Percentiles rank a stretch among this genome's conserved stretches.
These are phyloP conservation scores for Toxotes jaculatrix DNA, from an alignment of 2,113 vertebrate genomes.

Conservation along the genomic window DNA sequence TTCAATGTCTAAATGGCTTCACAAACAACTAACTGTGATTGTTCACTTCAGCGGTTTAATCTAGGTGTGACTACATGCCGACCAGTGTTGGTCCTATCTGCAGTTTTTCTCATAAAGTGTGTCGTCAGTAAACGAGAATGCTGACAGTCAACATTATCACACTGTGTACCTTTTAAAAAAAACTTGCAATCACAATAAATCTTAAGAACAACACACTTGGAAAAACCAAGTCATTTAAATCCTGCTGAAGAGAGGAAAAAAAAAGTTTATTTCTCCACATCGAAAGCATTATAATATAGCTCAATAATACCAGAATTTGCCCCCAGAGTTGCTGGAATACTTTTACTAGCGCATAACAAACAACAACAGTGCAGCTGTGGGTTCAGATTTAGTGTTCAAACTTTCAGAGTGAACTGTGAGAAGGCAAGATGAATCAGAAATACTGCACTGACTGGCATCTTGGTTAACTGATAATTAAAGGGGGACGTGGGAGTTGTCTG, in stretches of 20 bases:
- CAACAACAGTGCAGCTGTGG: neutral
- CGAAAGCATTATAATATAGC: neutral
- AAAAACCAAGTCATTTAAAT: conserved; percentile 17
- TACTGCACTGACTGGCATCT: neutral
- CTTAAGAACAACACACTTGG: conserved; percentile 11
- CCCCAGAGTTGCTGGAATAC: conserved; percentile 18
- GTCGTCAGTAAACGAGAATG: conserved; percentile 21
- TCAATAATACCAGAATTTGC: neutral
- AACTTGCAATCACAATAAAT: conserved; percentile 10
- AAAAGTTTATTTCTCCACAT: neutral
- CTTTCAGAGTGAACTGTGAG: conserved; percentile 17
- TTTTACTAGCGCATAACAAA: neutral
- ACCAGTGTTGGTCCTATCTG: neutral
- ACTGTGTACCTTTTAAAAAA: conserved; percentile 50
- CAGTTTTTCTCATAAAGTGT: neutral
- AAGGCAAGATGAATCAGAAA: conserved; percentile 14
- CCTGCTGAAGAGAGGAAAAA: neutral
- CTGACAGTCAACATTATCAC: conserved; percentile 22
- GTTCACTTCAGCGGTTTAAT: neutral
- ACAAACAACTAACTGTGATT: neutral
- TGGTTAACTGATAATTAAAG: conserved; percentile 42
- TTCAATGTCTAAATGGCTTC: conserved; percentile 9
- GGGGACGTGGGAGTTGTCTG: conserved; percentile 24
- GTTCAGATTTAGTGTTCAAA: neutral
- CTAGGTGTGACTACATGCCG: neutral